Evolutionary conservation across 2,888 invertebrate genomes (phyloP).

Genomic region (Neria commutata): DNA sequence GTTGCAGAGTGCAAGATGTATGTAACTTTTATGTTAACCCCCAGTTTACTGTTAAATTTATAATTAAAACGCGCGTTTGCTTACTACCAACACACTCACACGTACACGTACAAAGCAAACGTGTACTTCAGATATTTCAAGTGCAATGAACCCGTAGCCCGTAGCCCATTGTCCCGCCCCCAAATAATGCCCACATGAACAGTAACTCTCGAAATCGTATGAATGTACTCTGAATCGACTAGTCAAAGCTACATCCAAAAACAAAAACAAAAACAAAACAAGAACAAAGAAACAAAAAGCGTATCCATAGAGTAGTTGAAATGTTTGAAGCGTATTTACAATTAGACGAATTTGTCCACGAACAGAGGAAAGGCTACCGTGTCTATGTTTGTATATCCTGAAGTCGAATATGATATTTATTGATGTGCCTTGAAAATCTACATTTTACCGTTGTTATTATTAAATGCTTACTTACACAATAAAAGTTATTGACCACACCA

Average conservation of each 20-base stretch:
- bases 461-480: not conserved
- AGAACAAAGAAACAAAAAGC: not conserved
- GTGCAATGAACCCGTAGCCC: too few species aligned
- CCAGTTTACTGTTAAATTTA: not conserved
- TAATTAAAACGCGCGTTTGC: not conserved
- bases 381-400: not conserved
- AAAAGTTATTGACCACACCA: slow-evolving; percentile 1
- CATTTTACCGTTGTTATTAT: not conserved
- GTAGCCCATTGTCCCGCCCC: too few species aligned
- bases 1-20: not conserved
- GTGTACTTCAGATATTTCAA: not conserved
- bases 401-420: not conserved
- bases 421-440: not conserved
- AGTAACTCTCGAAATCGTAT: not conserved
- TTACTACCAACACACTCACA: not conserved
- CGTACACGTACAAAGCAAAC: not conserved
- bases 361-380: not conserved
- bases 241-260: slow-evolving; percentile 54
- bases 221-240: slow-evolving; percentile 36
- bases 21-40: not conserved
- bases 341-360: not conserved
- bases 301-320: not conserved
- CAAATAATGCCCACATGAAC: too few species aligned
- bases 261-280: slow-evolving; percentile 15
- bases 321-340: not conserved